Base-by-base conservation (phyloP, 2,888 invertebrate genomes). In the Doris montereyensis region DNA sequence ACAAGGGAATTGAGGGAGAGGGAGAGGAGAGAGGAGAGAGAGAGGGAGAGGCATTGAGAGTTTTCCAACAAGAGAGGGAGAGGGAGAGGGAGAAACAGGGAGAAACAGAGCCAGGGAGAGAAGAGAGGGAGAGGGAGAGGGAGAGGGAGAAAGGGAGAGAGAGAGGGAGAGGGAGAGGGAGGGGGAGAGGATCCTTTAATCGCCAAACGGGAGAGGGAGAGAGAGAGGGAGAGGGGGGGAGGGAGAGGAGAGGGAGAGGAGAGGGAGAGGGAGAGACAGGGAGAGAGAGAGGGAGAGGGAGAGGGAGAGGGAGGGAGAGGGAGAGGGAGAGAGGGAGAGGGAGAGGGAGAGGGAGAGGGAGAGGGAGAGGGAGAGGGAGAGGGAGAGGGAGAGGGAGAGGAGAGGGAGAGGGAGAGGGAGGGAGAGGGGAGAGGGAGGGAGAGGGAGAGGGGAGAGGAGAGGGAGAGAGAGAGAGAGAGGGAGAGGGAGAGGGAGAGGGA, bases 261-360 rank as follows among this genome's bases (percentile, higher is more conserved):
- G 24, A 65, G 5, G 28, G 24, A 65, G 5, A 3, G 67, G 17
- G 28, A 26, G 5, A 28, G 67, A 1, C 2, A 32, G 35, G 34
- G 70, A 3, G 0, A 70, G 34, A 34, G 70, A 70, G 70, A 70
- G 70, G 34, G 70, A 70, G 70, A 70, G 70, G 34, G 70, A 70
- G 70, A 70, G 70, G 34, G 70, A 30, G 70, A 70, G 70, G 34
- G 35, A 70, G 70, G 34, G 70, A 68, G 34, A 70, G 70, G 34
- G 70, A 70, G 70, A 32, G 70, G 34, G 70, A 32, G 70, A 70
- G 35, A 32, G 68, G 17, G 68, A 26, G 68, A 26, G 68, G 17
- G 68, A 68, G 68, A 68, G 68, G 28, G 68, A 68, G 68, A 68
- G 24, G 28, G 68, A 68, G 68, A 68, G 68, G 28, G 68, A 21